These are phyloP conservation scores for Lapara coniferarum DNA, from an alignment of 2,888 invertebrate genomes.

Conservation along the genomic window DNA sequence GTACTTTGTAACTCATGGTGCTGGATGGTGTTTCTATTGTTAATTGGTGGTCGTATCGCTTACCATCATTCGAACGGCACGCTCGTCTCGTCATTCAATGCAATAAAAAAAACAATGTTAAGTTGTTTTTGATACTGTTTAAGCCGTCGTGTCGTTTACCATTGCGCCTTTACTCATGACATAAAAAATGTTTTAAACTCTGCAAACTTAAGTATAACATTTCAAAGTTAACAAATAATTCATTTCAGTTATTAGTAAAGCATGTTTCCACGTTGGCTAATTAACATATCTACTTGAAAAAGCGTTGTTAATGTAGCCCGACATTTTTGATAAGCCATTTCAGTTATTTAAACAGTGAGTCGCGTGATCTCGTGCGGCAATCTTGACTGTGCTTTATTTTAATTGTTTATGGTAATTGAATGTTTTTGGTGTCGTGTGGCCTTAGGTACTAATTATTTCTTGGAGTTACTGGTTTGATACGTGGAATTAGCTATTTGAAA, in stretches of 20 bases:
- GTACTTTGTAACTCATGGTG: no score
- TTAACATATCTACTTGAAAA: constrained; percentile 20
- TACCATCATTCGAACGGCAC: no score
- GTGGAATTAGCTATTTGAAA: no score
- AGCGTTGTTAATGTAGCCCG: constrained; percentile 4
- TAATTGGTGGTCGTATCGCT: no score
- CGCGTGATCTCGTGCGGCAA: constrained; percentile 15
- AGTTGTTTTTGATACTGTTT: no score
- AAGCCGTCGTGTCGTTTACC: no score
- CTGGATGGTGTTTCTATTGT: no score
- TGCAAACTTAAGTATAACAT: neutral
- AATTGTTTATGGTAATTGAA: neutral
- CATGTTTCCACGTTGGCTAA: constrained; percentile 15
- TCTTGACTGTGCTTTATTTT: neutral
- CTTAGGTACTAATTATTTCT: neutral
- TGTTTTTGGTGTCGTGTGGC: neutral
- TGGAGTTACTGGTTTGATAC: no score
- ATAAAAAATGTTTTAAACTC: no score
- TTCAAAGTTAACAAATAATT: constrained; percentile 2
- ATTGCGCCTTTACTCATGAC: no score
- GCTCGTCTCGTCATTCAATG: no score
- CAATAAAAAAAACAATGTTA: no score
- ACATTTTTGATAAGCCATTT: constrained; percentile 22
- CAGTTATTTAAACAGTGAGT: constrained; percentile 7
- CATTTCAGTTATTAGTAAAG: neutral